Evolutionary conservation across 2,888 invertebrate species (phyloP), one percentile per base, ranked within the genome.

Genomic region (Caradrina clavipalpis): DNA sequence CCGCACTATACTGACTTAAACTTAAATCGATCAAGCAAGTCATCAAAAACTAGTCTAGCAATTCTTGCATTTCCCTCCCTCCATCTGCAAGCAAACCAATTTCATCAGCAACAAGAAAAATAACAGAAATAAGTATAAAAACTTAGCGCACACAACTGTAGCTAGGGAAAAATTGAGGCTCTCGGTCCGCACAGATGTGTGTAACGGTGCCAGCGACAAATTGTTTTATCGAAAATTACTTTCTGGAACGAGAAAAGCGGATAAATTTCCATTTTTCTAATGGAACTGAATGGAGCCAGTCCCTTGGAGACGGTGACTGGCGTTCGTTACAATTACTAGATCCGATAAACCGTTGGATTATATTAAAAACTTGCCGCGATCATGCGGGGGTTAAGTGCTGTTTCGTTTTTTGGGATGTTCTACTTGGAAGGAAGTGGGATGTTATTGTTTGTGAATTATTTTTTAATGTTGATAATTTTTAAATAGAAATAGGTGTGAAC

Each of bases 151-250:
- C 82, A 79, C 77, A 71, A 73, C 68, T 69, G 69, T 71, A 81
- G 64, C 57, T 70, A 53, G 45, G 84, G 88, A 88, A 88, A 91
- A 90, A 91, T 89, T 85, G 89, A 86, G 85, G 86, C 84, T 75
- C 81, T 75, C 81, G 87, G 87, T 86, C 87, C 85, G 87, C 94
- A 88, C 95, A 95, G 95, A 94, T 95, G 95, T 90, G 92, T 90
- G 88, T 88, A 95, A 95, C 92, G 92, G 89, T 89, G 89, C 82
- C 86, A 77, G 85, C 90, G 94, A 95, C 94, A 95, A 95, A 95
- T 94, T 95, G 95, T 95, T 95, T 94, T 94, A 95, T 94, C 94
- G 95, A 95, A 95, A 95, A 95, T 95, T 94, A 94, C 95, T 94
- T 95, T 93, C 90, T 85, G 88, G 86, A 85, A 88, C 87, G 83